These are phyloP conservation scores for Drosophila persimilis DNA, from an alignment of 1,140 invertebrate species.

Conservation along the genomic window DNA sequence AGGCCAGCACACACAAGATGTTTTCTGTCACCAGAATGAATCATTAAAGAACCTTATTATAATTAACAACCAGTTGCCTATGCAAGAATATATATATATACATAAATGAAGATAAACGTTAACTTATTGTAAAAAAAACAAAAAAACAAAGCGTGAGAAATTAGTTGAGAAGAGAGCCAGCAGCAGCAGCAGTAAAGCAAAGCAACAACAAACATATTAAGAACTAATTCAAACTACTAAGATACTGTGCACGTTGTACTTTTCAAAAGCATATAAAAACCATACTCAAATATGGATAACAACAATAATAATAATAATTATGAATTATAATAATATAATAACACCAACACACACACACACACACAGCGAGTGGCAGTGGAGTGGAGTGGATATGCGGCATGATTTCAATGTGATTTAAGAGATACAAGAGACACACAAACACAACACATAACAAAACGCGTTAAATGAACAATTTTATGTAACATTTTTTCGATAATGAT, in stretches of 20 bases:
- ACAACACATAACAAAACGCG: background rate
- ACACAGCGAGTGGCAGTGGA: slow-evolving; percentile 7
- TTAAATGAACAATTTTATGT: slow-evolving; percentile 69
- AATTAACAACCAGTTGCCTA: slow-evolving; percentile 69
- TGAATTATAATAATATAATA: slow-evolving; percentile 42
- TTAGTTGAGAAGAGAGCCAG: slow-evolving; percentile 27
- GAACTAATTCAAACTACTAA: slow-evolving; percentile 64
- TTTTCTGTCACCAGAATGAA: slow-evolving; percentile 28
- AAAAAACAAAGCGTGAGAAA: slow-evolving; percentile 48
- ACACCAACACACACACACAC: slow-evolving; percentile 34
- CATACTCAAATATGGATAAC: slow-evolving; percentile 18
- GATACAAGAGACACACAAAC: slow-evolving; percentile 43
- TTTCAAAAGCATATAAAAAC: slow-evolving; percentile 64
- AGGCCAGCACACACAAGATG: slow-evolving; percentile 20
- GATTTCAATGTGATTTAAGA: slow-evolving; percentile 74
- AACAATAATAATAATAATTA: slow-evolving; percentile 36
- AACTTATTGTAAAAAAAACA: slow-evolving; percentile 71
- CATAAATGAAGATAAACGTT: slow-evolving; percentile 62
- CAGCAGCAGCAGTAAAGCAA: background rate
- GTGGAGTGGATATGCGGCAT: slow-evolving; percentile 23
- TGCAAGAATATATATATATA: slow-evolving; percentile 48
- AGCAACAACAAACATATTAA: slow-evolving; percentile 32
- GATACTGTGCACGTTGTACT: slow-evolving; percentile 76
- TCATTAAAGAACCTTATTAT: slow-evolving; percentile 58
- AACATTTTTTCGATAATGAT: slow-evolving; percentile 57